A percentile compares a stretch with the other conserved stretches of the same genome.
phyloP scores from a whole-genome alignment of 2,113 vertebrate species.

The human region GRCh38 chr1:196225501-196226000 shows the following conservation, averaged over 20 bases:
- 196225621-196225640: background rate
- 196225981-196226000: conserved; percentile 64
- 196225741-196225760: background rate
- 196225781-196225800: conserved; percentile 73
- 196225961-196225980: conserved; percentile 57
- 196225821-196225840: conserved; percentile 73
- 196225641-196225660: background rate
- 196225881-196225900: conserved; percentile 8
- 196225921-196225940: conserved; percentile 67
- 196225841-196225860: conserved; percentile 64
- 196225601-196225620: background rate
- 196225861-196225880: background rate
- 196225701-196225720: background rate
- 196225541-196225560: background rate
- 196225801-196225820: conserved; percentile 73
- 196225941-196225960: conserved; percentile 68
- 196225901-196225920: conserved; percentile 52
- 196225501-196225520: background rate
- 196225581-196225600: background rate
- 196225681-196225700: background rate
- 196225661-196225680: background rate
- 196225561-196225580: background rate
- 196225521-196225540: background rate
- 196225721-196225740: background rate
- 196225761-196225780: background rate